Conservation (phyloP, 2,797 vertebrate genomes). For the Argentina silus region DNA sequence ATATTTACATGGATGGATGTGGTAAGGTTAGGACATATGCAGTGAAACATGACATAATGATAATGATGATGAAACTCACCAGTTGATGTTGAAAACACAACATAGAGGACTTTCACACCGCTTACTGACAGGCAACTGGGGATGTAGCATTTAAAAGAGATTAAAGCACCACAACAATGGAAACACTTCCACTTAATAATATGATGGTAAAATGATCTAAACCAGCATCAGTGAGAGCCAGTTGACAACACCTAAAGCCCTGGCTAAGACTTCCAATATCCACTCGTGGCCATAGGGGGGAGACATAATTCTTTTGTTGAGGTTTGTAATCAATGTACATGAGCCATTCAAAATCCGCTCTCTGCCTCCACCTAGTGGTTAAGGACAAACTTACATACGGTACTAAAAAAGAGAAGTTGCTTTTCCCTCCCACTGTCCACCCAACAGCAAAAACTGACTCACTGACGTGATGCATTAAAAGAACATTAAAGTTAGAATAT, state of each 20-base stretch:
- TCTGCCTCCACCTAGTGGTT: slow-evolving; percentile 55
- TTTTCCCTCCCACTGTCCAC: too few species aligned
- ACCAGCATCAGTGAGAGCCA: background rate
- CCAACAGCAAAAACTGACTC: too few species aligned
- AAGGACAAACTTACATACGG: background rate
- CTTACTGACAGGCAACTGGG: background rate
- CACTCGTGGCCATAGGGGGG: slow-evolving; percentile 55
- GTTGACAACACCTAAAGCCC: background rate
- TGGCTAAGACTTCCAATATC: background rate
- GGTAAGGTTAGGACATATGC: too few species aligned
- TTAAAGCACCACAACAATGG: slow-evolving; percentile 47
- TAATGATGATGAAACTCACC: slow-evolving; percentile 12
- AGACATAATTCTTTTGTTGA: slow-evolving; percentile 35
- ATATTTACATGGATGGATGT: too few species aligned
- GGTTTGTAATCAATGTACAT: background rate
- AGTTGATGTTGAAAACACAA: slow-evolving; percentile 2
- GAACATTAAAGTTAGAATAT: background rate
- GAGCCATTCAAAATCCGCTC: background rate
- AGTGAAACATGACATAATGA: too few species aligned
- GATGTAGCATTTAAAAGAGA: background rate
- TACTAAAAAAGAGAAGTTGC: background rate
- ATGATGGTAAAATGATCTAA: background rate
- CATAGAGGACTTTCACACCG: background rate
- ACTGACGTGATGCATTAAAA: background rate
- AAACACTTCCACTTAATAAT: background rate